Percentiles rank a stretch among this genome's conserved stretches.
phyloP scores from a whole-genome alignment of 2,888 invertebrate species.

The Choristoneura rosaceana region DNA sequence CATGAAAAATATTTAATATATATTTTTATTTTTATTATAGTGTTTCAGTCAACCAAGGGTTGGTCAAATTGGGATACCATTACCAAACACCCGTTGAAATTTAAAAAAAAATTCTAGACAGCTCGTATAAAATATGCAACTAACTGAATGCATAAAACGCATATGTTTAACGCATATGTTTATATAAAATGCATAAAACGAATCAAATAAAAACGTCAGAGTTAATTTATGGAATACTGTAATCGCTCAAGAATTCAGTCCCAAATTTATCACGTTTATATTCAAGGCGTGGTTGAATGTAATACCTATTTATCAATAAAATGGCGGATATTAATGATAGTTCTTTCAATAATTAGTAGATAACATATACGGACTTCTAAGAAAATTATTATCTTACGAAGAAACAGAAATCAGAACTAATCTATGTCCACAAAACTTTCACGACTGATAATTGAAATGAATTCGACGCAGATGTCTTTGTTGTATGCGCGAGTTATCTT shows the following conservation, averaged over 20 bases:
- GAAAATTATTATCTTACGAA: neutral
- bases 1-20: no score
- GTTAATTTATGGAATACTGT: neutral
- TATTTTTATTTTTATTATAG: no score
- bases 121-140: no score
- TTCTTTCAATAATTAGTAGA: neutral
- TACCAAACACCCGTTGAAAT: no score
- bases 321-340: slow-evolving; percentile 1
- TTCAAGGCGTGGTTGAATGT: slow-evolving; percentile 2
- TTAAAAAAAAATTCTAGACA: no score
- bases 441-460: neutral
- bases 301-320: neutral
- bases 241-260: neutral
- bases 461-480: neutral
- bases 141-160: no score
- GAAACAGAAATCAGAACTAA: neutral
- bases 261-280: neutral
- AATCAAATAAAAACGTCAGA: neutral
- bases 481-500: no score
- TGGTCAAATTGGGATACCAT: no score
- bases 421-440: neutral
- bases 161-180: no score
- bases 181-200: no score
- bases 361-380: neutral
- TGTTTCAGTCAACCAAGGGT: no score